Percentiles rank a stretch among this genome's conserved stretches.
These are phyloP conservation scores for Doris montereyensis DNA, from an alignment of 2,888 invertebrate genomes.

Conservation along the genomic window DNA sequence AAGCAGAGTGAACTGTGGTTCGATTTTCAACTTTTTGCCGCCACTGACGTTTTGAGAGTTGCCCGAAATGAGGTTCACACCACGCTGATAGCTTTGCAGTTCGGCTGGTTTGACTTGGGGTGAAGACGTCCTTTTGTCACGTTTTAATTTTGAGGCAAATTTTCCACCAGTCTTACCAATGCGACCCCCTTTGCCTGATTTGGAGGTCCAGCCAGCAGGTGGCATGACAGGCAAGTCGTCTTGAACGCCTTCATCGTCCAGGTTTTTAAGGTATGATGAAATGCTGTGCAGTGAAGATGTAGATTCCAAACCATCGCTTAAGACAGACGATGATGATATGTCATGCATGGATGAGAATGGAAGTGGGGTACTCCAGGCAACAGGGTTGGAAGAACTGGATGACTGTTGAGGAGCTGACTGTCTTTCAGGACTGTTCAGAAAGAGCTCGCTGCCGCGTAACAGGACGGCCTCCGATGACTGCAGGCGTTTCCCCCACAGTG, in stretches of 20 bases:
- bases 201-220: constrained; percentile 29
- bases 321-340: constrained; percentile 31
- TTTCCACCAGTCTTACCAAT: background rate
- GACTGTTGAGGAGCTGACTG: background rate
- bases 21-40: constrained; percentile 22
- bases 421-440: constrained; percentile 36
- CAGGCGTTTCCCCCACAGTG: constrained; percentile 9
- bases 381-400: background rate
- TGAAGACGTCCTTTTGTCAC: background rate
- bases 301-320: constrained; percentile 29
- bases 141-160: background rate
- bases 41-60: background rate
- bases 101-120: too few species aligned
- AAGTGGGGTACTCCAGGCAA: constrained; percentile 14
- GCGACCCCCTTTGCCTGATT: background rate
- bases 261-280: constrained; percentile 31
- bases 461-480: background rate
- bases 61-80: background rate
- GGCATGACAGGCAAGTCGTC: constrained; percentile 32
- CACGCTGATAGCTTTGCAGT: background rate
- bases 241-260: constrained; percentile 33
- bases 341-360: constrained; percentile 32
- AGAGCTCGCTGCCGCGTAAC: constrained; percentile 31
- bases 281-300: constrained; percentile 38
- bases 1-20: constrained; percentile 39